Evolutionary conservation across 2,888 invertebrate genomes (phyloP), one percentile per base, ranked within the genome.

Genomic region (Dryomyza anilis): DNA sequence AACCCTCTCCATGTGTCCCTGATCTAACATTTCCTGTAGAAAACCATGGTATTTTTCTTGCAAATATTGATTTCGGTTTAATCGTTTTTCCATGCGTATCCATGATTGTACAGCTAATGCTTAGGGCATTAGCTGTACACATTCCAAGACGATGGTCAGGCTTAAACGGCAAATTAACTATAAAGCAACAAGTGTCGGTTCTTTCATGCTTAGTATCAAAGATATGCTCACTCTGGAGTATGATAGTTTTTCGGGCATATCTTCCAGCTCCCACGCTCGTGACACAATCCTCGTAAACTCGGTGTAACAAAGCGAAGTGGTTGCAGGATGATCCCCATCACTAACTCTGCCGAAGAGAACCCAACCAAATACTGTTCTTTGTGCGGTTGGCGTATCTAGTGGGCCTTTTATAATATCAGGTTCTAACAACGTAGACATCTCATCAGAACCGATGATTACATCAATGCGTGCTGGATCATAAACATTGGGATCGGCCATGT

Each of bases 251-350:
- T 50, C 55, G 14, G 65, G 66, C 8, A 67, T 4, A 14, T 66
- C 50, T 48, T 70, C 67, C 8, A 69, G 30, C 25, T 70, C 58
- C 67, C 69, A 70, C 21, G 70, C 60, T 19, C 43, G 59, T n/a
- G 10, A n/a, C n/a, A n/a, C n/a, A n/a, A n/a, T n/a, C n/a, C n/a
- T n/a, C n/a, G n/a, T n/a, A n/a, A n/a, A n/a, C 48, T 48, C 1
- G 64, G 39, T 57, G 30, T 63, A 53, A n/a, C 58, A 45, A 55
- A 14, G 21, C 23, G 55, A 43, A 7, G 25, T 27, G 25, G 16
- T 16, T 12, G 58, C n/a, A 12, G 16, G 2, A 2, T 50, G 25
- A 29, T 50, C 25, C 12, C 14, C 4, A 1, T 36, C 23, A 1
- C 16, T n/a, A 1, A 53, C 43, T 3, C 52, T 29, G 1, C 61